phyloP scores from a whole-genome alignment of 2,888 invertebrate genomes.

The Sussaba pulchella region DNA sequence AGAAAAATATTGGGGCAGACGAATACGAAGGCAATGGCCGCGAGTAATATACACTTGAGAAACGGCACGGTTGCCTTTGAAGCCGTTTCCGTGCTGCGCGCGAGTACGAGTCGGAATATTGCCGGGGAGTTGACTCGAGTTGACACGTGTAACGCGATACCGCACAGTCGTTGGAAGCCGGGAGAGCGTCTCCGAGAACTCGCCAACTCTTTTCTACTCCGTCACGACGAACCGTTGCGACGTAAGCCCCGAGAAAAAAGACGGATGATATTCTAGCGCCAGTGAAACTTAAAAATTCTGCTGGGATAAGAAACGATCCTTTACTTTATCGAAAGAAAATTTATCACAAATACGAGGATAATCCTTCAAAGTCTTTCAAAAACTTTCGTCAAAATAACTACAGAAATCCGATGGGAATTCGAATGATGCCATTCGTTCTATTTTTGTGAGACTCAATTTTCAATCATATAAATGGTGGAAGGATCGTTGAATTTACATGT shows the following conservation, averaged over 20 bases:
- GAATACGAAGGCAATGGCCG: neutral
- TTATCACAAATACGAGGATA: no score
- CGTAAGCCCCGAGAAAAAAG: neutral
- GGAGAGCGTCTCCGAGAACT: slow-evolving; percentile 49
- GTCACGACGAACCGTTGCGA: slow-evolving; percentile 13
- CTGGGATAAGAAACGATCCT: no score
- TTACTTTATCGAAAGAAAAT: no score
- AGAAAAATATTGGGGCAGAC: slow-evolving; percentile 31
- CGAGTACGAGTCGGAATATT: slow-evolving; percentile 52
- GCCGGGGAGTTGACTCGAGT: slow-evolving; percentile 59
- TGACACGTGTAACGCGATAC: slow-evolving; percentile 61
- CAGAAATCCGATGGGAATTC: no score
- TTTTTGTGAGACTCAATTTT: neutral
- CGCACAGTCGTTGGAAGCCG: slow-evolving; percentile 45
- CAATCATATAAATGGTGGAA: no score
- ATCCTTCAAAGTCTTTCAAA: no score
- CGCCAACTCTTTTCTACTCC: slow-evolving; percentile 53
- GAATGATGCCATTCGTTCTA: neutral
- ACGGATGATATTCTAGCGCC: slow-evolving; percentile 2
- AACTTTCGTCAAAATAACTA: no score
- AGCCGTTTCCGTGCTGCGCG: slow-evolving; percentile 42
- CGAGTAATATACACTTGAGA: neutral
- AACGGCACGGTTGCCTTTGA: slow-evolving; percentile 51
- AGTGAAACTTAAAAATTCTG: neutral
- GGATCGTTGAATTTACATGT: no score